Evolutionary conservation across 1,140 invertebrate genomes (phyloP).

Genomic region (Dendroctonus valens): DNA sequence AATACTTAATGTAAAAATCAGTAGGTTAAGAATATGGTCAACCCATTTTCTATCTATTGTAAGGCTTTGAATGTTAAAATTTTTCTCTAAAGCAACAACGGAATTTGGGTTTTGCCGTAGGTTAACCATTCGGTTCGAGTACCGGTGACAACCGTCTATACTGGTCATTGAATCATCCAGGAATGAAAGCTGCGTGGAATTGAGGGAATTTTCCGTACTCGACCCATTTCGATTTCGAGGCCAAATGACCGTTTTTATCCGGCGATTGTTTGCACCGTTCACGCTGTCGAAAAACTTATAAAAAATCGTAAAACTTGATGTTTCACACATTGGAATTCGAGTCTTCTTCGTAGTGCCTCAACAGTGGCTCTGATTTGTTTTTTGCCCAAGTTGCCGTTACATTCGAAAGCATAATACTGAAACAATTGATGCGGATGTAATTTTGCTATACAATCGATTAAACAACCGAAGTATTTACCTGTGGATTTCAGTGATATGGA

Average conservation of each 20-base stretch:
- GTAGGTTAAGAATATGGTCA: slow-evolving; percentile 1
- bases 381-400: slow-evolving; percentile 32
- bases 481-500: slow-evolving; percentile 58
- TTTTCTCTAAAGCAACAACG: slow-evolving; percentile 4
- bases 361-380: slow-evolving; percentile 33
- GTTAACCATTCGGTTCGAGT: slow-evolving; percentile 45
- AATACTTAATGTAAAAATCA: background rate
- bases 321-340: slow-evolving; percentile 43
- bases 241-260: slow-evolving; percentile 14
- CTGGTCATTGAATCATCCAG: slow-evolving; percentile 38
- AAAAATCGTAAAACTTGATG: slow-evolving; percentile 37
- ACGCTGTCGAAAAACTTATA: slow-evolving; percentile 31
- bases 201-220: slow-evolving; percentile 28
- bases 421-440: slow-evolving; percentile 12
- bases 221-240: slow-evolving; percentile 20
- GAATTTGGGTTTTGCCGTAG: too few relatives aligned
- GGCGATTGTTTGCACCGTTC: slow-evolving; percentile 25
- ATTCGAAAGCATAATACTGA: slow-evolving; percentile 38
- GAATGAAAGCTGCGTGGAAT: slow-evolving; percentile 38
- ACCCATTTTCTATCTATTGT: slow-evolving; percentile 1
- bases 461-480: slow-evolving; percentile 46
- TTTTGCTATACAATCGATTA: background rate
- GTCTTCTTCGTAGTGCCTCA: slow-evolving; percentile 39
- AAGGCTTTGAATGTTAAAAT: background rate
- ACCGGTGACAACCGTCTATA: slow-evolving; percentile 35